A percentile compares a stretch with the other conserved stretches of the same genome.
Evolutionary conservation across 2,797 vertebrate species (phyloP).

Genomic region (Syngnathus rostellatus): DNA sequence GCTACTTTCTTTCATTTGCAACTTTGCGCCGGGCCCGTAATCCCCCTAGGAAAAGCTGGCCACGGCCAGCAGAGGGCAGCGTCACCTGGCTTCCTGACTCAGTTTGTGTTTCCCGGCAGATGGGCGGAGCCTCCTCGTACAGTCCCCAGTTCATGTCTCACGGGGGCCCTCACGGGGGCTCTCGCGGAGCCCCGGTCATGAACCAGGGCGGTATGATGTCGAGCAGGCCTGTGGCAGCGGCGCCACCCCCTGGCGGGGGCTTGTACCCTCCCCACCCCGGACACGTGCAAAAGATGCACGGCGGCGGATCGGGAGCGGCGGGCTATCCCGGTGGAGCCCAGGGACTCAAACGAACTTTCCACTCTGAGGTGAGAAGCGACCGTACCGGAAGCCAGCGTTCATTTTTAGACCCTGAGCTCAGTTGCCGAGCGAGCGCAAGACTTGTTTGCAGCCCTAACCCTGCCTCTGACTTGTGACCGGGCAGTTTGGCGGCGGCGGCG

Average conservation of each 20-base stretch:
- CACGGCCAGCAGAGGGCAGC: slow-evolving; percentile 20
- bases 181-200: slow-evolving; percentile 72
- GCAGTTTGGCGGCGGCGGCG: slow-evolving; percentile 58
- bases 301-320: slow-evolving; percentile 69
- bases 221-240: slow-evolving; percentile 35
- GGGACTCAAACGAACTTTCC: slow-evolving; percentile 79
- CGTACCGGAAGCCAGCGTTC: neutral
- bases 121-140: slow-evolving; percentile 71
- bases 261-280: slow-evolving; percentile 70
- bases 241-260: slow-evolving; percentile 41
- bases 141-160: slow-evolving; percentile 80
- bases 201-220: slow-evolving; percentile 65
- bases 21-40: no score
- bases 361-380: slow-evolving; percentile 66
- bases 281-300: slow-evolving; percentile 73
- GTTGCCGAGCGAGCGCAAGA: neutral
- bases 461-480: slow-evolving; percentile 44
- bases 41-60: no score
- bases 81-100: neutral
- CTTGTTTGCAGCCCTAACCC: neutral
- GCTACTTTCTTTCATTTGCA: neutral
- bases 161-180: slow-evolving; percentile 72
- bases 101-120: slow-evolving; percentile 50
- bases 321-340: slow-evolving; percentile 68
- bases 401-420: neutral